These are phyloP conservation scores for Galeopterus variegatus DNA, from an alignment of 2,113 vertebrate species.

Conservation along the genomic window DNA sequence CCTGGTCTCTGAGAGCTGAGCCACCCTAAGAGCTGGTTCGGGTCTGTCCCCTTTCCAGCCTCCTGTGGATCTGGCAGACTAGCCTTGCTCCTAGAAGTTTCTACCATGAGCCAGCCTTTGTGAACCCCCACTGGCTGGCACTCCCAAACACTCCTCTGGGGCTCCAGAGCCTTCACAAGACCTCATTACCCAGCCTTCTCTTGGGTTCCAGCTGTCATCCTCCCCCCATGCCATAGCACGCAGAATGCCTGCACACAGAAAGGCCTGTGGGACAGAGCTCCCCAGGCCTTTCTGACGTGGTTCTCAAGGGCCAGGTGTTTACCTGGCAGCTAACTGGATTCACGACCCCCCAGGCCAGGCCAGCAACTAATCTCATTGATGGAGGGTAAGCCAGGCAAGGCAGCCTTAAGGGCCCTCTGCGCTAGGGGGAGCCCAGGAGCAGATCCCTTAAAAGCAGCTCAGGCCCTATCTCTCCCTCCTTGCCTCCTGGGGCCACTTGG, in stretches of 20 bases:
- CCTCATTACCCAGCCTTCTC: neutral
- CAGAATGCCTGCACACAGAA: neutral
- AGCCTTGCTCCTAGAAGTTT: neutral
- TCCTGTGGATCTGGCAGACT: slow-evolving; percentile 19
- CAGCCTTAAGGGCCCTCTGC: slow-evolving; percentile 10
- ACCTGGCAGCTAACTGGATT: neutral
- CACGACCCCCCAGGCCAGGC: neutral
- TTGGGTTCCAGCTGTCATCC: neutral
- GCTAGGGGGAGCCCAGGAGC: slow-evolving; percentile 67
- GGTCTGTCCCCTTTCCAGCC: neutral
- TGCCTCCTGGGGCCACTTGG: neutral
- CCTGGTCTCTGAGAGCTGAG: neutral
- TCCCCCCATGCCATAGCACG: neutral
- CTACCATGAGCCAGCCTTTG: neutral
- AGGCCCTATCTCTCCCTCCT: neutral
- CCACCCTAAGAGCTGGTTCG: neutral
- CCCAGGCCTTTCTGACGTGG: neutral
- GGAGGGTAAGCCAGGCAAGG: neutral
- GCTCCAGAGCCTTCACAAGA: neutral
- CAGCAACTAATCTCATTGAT: neutral
- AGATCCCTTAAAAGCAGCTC: neutral
- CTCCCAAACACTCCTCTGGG: neutral
- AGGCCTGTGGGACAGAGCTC: neutral
- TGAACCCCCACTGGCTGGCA: neutral
- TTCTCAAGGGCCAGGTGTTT: neutral